Evolutionary conservation across 2,888 invertebrate genomes (phyloP).

Genomic region (Lasioglossum malachurum): DNA sequence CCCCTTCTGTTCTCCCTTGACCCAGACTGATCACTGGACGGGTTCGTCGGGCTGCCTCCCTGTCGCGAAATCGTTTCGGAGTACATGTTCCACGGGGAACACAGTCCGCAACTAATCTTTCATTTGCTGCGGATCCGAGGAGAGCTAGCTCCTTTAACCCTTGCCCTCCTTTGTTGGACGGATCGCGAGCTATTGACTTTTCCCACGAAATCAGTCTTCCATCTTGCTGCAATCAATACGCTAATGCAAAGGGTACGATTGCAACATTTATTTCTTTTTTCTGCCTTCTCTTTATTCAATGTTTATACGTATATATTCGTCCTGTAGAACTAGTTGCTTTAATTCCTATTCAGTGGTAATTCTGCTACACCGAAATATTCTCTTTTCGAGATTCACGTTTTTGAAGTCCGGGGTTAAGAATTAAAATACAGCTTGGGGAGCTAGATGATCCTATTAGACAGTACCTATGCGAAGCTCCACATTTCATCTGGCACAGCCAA

Average conservation of each 20-base stretch:
- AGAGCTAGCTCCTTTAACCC: slow-evolving; percentile 12
- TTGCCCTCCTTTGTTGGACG: not conserved
- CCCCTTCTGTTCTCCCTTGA: slow-evolving; percentile 58
- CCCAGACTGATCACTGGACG: slow-evolving; percentile 45
- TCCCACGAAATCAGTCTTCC: not conserved
- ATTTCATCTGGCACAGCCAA: not conserved
- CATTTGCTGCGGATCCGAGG: not conserved
- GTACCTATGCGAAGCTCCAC: not conserved
- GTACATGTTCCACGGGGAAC: slow-evolving; percentile 59
- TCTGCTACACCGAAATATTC: not conserved
- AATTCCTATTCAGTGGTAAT: not conserved
- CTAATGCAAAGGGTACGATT: not conserved
- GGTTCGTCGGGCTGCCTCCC: slow-evolving; percentile 50
- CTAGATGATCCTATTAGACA: not conserved
- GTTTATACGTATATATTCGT: not conserved
- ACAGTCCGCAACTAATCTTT: slow-evolving; percentile 4
- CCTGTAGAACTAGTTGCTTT: not conserved
- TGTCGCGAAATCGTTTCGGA: slow-evolving; percentile 58
- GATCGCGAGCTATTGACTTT: slow-evolving; percentile 4
- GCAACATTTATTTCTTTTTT: not conserved
- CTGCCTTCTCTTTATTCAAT: not conserved
- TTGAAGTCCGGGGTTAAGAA: not conserved
- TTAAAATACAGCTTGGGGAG: not conserved
- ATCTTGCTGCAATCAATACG: not conserved
- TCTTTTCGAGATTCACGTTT: not conserved